phyloP scores from a whole-genome alignment of 2,888 invertebrate species.

The Acronicta leporina region DNA sequence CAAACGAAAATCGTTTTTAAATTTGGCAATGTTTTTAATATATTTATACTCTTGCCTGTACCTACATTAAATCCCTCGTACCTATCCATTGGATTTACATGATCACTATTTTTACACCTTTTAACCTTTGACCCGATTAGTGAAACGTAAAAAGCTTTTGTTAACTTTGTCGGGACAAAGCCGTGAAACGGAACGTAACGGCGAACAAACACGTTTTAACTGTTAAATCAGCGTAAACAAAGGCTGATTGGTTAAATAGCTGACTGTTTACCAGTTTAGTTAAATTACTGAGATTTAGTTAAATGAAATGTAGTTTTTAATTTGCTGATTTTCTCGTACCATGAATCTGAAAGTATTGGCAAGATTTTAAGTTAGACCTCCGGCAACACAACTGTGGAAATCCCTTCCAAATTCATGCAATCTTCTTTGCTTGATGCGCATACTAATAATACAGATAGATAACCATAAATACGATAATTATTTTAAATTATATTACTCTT shows the following conservation, averaged over 20 bases:
- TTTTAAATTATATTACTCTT: too few relatives aligned
- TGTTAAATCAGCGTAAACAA: constrained; percentile 50
- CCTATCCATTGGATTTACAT: constrained; percentile 14
- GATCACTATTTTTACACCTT: constrained; percentile 13
- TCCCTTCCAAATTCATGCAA: too few relatives aligned
- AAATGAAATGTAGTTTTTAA: constrained; percentile 1
- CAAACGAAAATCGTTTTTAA: too few relatives aligned
- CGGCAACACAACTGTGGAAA: too few relatives aligned
- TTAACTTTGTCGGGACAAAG: constrained; percentile 53
- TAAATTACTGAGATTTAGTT: constrained; percentile 15
- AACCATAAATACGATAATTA: too few relatives aligned
- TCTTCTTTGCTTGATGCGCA: too few relatives aligned
- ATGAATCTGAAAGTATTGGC: too few relatives aligned
- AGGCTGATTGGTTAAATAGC: constrained; percentile 50
- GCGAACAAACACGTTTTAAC: constrained; percentile 50
- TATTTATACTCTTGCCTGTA: too few relatives aligned
- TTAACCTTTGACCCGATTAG: constrained; percentile 48
- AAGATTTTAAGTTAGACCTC: too few relatives aligned
- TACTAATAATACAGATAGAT: too few relatives aligned
- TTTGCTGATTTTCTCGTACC: constrained; percentile 1
- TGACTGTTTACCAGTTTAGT: constrained; percentile 21
- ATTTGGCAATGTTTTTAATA: too few relatives aligned
- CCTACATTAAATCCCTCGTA: background rate
- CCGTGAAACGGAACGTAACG: constrained; percentile 44
- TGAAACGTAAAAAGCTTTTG: constrained; percentile 46